Base-by-base conservation (phyloP, 1,140 invertebrate species). In the Brachionus paranguensis region DNA sequence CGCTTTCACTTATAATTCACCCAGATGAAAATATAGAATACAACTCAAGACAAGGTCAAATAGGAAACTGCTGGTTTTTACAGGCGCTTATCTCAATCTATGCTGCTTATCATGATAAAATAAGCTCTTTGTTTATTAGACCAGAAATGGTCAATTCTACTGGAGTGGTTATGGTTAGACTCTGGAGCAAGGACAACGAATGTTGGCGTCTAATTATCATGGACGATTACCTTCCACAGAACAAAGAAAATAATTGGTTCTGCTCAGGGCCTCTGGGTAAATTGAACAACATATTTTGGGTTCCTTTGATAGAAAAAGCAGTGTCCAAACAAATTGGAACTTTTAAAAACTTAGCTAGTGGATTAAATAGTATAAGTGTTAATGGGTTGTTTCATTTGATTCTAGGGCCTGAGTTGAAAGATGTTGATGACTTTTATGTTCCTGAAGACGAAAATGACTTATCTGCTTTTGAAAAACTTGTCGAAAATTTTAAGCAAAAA, bases 91-190 rank as follows among this genome's bases (percentile, higher is more conserved):
- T 68, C 12, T 68, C 65, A 37, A 68, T 33, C 7, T 68, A 68
- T 68, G 65, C 65, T 68, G 27, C 27, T 68, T 68, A 68, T 68
- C 65, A 33, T 14, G 65, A 68, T 11, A 68, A 68, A 68, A 68
- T 68, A 33, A 33, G 10, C 3, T 68, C 65, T 33, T 33, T 33
- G 11, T 68, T 68, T 68, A 33, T 68, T 33, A 11, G 33, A 6
- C 33, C 65, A 14, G 65, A 68, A 14, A 14, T 68, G 65, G 33
- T 68, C 24, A 17, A 68, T 14, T n/a, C 10, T 10, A 68, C 65
- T 14, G 65, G 65, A 0, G 33, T 41, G 14, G 65, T 68, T 12
- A 41, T 41, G 11, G 27, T 68, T 14, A 68, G 17, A 17, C n/a
- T 68, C 2, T 68, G 65, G 65, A 68, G 65, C 17, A n/a, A 68